Evolutionary conservation across 30 jellyfish, hydroid and myxozoan species (phyloP).

Genomic region (Nemopilema nomurai): DNA sequence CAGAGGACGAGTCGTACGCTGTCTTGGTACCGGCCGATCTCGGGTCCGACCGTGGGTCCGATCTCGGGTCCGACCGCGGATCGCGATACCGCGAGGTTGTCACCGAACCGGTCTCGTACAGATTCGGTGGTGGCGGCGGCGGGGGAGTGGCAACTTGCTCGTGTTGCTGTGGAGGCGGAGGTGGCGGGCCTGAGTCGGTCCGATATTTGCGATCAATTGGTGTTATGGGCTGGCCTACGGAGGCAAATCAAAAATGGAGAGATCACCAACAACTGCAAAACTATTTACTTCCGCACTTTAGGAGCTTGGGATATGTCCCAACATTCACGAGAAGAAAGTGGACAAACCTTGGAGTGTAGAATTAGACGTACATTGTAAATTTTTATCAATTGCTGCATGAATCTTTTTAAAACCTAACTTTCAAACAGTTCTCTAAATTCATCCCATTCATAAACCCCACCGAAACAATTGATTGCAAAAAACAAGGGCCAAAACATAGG

Average conservation of each 20-base stretch:
- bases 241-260: not conserved
- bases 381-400: no score
- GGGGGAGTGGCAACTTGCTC: constrained; percentile 64
- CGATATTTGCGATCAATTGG: constrained; percentile 20
- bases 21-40: no score
- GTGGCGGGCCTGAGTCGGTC: constrained; percentile 80
- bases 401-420: no score
- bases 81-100: constrained; percentile 48
- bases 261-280: not conserved
- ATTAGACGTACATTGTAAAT: no score
- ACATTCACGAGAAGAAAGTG: no score
- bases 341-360: no score
- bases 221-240: not conserved
- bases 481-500: no score
- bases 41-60: constrained; percentile 7
- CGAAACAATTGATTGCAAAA: no score
- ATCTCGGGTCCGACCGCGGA: constrained; percentile 56
- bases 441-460: no score
- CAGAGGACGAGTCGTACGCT: constrained; percentile 17
- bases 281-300: no score
- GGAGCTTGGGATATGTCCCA: no score
- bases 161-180: constrained; percentile 85
- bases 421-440: no score
- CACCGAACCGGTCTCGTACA: constrained; percentile 24
- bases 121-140: constrained; percentile 84